These are phyloP conservation scores for Aporophyla lueneburgensis DNA, from an alignment of 2,888 invertebrate species.

Conservation along the genomic window DNA sequence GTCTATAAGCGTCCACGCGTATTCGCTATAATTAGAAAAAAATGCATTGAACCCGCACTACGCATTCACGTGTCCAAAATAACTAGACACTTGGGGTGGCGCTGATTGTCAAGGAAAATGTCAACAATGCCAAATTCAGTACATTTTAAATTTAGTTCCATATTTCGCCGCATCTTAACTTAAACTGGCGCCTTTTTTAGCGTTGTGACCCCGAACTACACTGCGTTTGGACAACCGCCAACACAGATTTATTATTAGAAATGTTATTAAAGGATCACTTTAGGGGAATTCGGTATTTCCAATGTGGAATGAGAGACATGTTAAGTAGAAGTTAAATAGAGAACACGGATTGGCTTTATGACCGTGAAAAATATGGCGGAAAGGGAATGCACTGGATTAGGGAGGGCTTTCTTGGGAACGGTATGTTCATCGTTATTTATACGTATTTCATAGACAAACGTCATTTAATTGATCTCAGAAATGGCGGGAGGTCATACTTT, in stretches of 20 bases:
- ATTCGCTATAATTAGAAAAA: constrained; percentile 49
- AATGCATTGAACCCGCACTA: constrained; percentile 55
- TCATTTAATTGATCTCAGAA: not conserved
- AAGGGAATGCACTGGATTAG: constrained; percentile 21
- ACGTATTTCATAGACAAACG: not conserved
- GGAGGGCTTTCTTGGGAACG: not conserved
- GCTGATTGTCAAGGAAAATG: not conserved
- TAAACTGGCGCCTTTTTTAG: constrained; percentile 30
- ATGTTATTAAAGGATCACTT: constrained; percentile 63
- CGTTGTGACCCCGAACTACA: constrained; percentile 62
- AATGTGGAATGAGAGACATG: constrained; percentile 55
- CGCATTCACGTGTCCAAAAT: not conserved
- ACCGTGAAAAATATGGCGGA: constrained; percentile 45
- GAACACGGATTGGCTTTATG: constrained; percentile 25
- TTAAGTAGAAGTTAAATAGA: constrained; percentile 32
- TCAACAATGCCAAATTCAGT: constrained; percentile 26
- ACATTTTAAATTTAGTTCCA: constrained; percentile 19
- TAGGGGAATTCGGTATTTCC: constrained; percentile 54
- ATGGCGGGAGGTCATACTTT: not conserved
- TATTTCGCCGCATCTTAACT: constrained; percentile 16
- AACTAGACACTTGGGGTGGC: constrained; percentile 15
- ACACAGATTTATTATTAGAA: constrained; percentile 59
- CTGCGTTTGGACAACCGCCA: constrained; percentile 60
- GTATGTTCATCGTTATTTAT: not conserved
- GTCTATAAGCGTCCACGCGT: constrained; percentile 6